Conservation (phyloP, 30 jellyfish, hydroid and myxozoan species). For the Turritopsis rubra region DNA sequence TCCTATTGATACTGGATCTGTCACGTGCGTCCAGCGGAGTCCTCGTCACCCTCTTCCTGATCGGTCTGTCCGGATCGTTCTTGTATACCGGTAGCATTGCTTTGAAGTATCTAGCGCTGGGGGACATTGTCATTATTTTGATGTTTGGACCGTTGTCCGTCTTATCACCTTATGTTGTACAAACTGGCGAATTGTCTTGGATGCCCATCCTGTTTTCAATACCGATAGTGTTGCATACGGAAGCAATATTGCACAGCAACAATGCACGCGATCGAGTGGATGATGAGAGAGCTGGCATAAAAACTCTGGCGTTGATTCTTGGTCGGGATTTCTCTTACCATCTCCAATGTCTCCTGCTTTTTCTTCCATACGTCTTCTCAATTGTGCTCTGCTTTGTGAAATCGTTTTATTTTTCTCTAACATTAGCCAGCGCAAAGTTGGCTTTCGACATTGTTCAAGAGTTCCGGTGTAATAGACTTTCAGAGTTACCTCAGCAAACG, state of each 20-base stretch:
- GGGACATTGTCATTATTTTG: slow-evolving; percentile 69
- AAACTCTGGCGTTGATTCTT: slow-evolving; percentile 63
- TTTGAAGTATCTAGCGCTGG: slow-evolving; percentile 76
- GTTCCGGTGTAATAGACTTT: slow-evolving; percentile 37
- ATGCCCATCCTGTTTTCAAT: slow-evolving; percentile 50
- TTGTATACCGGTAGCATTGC: slow-evolving; percentile 89
- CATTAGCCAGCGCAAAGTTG: slow-evolving; percentile 40
- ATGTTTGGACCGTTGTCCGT: slow-evolving; percentile 86
- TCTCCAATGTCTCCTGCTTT: slow-evolving; percentile 38
- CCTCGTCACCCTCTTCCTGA: slow-evolving; percentile 47
- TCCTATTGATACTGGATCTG: slow-evolving; percentile 34
- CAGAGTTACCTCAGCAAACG: slow-evolving; percentile 54
- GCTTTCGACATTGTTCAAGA: slow-evolving; percentile 56
- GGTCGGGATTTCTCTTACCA: slow-evolving; percentile 50
- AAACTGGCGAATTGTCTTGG: slow-evolving; percentile 36
- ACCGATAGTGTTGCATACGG: slow-evolving; percentile 80
- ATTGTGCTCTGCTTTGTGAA: slow-evolving; percentile 26
- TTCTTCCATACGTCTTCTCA: slow-evolving; percentile 57
- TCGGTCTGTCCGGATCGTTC: slow-evolving; percentile 76
- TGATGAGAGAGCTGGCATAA: slow-evolving; percentile 50
- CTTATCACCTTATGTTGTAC: slow-evolving; percentile 60
- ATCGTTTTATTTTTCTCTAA: slow-evolving; percentile 44
- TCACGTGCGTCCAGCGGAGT: slow-evolving; percentile 48
- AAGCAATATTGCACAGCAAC: slow-evolving; percentile 86
- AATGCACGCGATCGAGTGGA: slow-evolving; percentile 69